A percentile compares a stretch with the other conserved stretches of the same genome.
Evolutionary conservation across 2,888 invertebrate genomes (phyloP).

Genomic region (Lypha dubia): DNA sequence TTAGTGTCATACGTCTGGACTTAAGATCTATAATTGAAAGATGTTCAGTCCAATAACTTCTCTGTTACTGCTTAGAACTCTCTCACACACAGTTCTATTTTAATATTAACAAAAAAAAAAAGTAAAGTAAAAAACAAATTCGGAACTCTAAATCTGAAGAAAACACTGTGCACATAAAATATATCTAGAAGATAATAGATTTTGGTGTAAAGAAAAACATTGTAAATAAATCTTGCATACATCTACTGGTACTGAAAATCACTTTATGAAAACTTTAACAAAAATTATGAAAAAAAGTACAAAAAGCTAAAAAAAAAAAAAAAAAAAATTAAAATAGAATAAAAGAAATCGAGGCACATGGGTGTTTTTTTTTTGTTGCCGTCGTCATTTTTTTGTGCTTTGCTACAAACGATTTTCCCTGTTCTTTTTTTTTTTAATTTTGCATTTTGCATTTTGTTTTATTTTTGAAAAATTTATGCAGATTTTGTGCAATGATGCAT

Average conservation of each 20-base stretch:
- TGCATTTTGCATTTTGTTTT: constrained; percentile 33
- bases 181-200: background rate
- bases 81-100: background rate
- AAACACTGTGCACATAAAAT: constrained; percentile 19
- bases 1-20: too few relatives aligned
- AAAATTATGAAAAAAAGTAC: constrained; percentile 42
- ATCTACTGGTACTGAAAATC: constrained; percentile 57
- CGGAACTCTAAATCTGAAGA: too few relatives aligned
- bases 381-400: constrained; percentile 20
- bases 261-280: constrained; percentile 51
- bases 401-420: constrained; percentile 28
- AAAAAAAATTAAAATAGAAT: constrained; percentile 53
- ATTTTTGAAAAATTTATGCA: constrained; percentile 74
- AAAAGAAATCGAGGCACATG: constrained; percentile 58
- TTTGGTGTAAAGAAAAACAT: constrained; percentile 26
- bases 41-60: too few relatives aligned
- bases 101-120: too few relatives aligned
- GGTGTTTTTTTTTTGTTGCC: constrained; percentile 46
- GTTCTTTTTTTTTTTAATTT: constrained; percentile 40
- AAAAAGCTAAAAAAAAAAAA: constrained; percentile 58
- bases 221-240: constrained; percentile 54
- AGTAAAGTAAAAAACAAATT: too few relatives aligned
- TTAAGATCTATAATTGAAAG: too few relatives aligned
- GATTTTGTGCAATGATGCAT: constrained; percentile 75
- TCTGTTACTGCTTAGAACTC: too few relatives aligned